Conservation (phyloP, 92 coral and sea anemone genomes). For the Palythoa grandiflora region DNA sequence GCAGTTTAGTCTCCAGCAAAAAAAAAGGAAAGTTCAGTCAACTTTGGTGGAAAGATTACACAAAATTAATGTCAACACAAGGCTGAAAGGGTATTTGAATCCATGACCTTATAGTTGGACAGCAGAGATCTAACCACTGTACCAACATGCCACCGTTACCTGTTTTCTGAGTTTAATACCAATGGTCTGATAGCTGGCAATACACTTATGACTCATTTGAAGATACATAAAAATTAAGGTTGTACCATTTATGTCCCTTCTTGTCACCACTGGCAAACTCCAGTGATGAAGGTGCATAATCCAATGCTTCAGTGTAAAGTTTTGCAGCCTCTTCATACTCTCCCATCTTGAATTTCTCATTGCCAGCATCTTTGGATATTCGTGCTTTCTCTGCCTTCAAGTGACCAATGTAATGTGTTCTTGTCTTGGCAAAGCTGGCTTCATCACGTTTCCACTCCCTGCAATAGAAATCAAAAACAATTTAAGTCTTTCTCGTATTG, state of each 20-base stretch:
- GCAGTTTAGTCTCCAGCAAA: no score
- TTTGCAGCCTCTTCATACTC: constrained; percentile 70
- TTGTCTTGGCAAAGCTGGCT: constrained; percentile 62
- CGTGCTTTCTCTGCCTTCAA: constrained; percentile 71
- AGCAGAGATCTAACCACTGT: no score
- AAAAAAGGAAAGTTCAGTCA: no score
- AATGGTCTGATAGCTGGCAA: no score
- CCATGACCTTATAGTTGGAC: no score
- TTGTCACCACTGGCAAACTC: constrained; percentile 59
- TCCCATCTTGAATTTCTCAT: constrained; percentile 77
- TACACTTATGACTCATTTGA: no score
- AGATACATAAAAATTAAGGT: neutral
- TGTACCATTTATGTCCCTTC: constrained; percentile 68
- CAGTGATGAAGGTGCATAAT: constrained; percentile 75
- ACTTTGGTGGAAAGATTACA: no score
- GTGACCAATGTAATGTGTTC: constrained; percentile 37
- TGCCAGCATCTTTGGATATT: constrained; percentile 83
- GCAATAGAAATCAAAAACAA: neutral
- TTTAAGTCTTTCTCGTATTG: neutral
- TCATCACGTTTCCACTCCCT: constrained; percentile 86
- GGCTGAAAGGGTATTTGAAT: no score
- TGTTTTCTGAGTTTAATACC: no score
- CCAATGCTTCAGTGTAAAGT: constrained; percentile 76
- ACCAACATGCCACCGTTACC: no score
- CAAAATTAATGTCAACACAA: no score